Evolutionary conservation across 2,888 invertebrate genomes (phyloP).

Genomic region (Orgyia antiqua): DNA sequence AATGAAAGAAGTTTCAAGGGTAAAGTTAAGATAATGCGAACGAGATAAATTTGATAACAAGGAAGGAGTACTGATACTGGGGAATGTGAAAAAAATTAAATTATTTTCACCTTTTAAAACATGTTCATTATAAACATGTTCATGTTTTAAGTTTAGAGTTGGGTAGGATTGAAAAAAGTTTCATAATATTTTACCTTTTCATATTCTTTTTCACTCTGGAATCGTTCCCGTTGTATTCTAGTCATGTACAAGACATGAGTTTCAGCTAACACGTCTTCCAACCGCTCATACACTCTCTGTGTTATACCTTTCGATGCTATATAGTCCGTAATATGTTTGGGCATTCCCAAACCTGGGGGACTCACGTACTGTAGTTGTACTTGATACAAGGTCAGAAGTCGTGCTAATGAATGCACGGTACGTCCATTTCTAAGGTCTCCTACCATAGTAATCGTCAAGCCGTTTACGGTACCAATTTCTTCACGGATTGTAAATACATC

Average conservation of each 20-base stretch:
- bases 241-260: conserved; percentile 99
- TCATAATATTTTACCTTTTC: conserved; percentile 79
- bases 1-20: too few relatives aligned
- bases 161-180: not conserved
- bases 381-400: conserved; percentile 94
- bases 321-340: conserved; percentile 88
- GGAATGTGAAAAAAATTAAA: too few relatives aligned
- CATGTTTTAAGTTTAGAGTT: too few relatives aligned
- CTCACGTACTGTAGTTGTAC: conserved; percentile 95
- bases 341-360: conserved; percentile 93
- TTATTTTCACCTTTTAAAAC: too few relatives aligned
- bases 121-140: too few relatives aligned
- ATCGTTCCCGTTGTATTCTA: conserved; percentile 96
- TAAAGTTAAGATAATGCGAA: too few relatives aligned
- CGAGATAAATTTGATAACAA: too few relatives aligned
- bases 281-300: conserved; percentile 83
- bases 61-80: too few relatives aligned
- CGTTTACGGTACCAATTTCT: conserved; percentile 99
- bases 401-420: conserved; percentile 97
- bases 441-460: conserved; percentile 97
- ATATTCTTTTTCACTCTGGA: conserved; percentile 90
- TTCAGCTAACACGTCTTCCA: conserved; percentile 92
- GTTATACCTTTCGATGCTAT: conserved; percentile 87
- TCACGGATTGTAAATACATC: conserved; percentile 99
- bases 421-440: conserved; percentile 98